A percentile compares a stretch with the other conserved stretches of the same genome.
Evolutionary conservation across 2,888 invertebrate species (phyloP).

Genomic region (Latheticus oryzae): DNA sequence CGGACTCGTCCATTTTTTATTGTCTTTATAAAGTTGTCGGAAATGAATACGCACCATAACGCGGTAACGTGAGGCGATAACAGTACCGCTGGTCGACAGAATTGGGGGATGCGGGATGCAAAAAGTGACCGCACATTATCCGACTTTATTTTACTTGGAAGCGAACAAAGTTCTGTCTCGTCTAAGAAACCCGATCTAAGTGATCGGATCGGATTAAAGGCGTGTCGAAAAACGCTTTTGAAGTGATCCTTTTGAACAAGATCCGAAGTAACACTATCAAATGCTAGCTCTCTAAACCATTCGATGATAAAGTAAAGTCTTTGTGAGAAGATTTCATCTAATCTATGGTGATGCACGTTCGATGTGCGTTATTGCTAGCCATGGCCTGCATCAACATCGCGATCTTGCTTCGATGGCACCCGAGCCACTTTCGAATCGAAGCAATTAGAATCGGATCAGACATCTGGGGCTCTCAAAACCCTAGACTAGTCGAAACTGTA

Average conservation of each 20-base stretch:
- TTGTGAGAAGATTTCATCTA: conserved; percentile 50
- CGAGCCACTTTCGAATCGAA: conserved; percentile 50
- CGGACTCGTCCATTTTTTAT: conserved; percentile 39
- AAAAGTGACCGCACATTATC: conserved; percentile 48
- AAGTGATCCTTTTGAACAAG: conserved; percentile 52
- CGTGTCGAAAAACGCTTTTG: conserved; percentile 53
- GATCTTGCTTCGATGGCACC: conserved; percentile 45
- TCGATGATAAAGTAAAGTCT: conserved; percentile 51
- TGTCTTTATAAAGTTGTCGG: conserved; percentile 43
- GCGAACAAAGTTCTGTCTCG: conserved; percentile 47
- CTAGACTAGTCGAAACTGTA: conserved; percentile 27
- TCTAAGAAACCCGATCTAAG: conserved; percentile 51
- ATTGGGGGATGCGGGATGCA: conserved; percentile 38
- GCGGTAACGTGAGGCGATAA: conserved; percentile 43
- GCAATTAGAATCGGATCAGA: conserved; percentile 53
- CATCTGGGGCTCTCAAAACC: conserved; percentile 37
- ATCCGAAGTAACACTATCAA: conserved; percentile 51
- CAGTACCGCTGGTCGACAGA: conserved; percentile 31
- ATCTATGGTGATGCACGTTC: conserved; percentile 45
- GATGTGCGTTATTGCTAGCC: conserved; percentile 45
- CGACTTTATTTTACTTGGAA: conserved; percentile 46
- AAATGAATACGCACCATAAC: conserved; percentile 41
- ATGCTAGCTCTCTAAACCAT: conserved; percentile 52
- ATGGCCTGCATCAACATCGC: conserved; percentile 23
- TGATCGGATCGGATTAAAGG: conserved; percentile 55